Evolutionary conservation across 2,888 invertebrate genomes (phyloP), one percentile per base, ranked within the genome.

Genomic region (Campoletis raptor): DNA sequence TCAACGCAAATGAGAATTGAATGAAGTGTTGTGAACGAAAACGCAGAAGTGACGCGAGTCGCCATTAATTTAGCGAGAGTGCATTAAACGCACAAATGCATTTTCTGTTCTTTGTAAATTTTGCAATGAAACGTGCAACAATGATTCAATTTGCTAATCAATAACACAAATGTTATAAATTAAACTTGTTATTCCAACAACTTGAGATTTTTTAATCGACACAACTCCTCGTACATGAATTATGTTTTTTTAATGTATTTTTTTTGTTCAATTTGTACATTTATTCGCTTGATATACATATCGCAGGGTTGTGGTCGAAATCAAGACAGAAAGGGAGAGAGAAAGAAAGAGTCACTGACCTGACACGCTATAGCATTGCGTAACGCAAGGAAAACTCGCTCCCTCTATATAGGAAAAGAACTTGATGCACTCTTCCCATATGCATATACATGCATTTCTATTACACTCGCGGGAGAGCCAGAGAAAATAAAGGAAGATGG

Each of bases 361-460:
- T 67, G 82, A 69, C 70, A 79, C 85, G 73, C 52, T 61, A 81
- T 61, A 85, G 54, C 69, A 45, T 85, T 85, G 85, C 85, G 82
- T 79, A 85, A 85, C 64, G 70, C 85, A 57, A 72, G 61, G 45
- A 70, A 69, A 70, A 70, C 42, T 40, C 40, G 21, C 57, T n/a
- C 42, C 36, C 42, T 15, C 9, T 36, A 1, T 15, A 36, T 8
- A 36, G 30, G 12, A 72, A 81, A 61, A 45, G 12, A 73, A 52
- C 48, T 64, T 6, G 18, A 66, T 42, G 30, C 15, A 66, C 76
- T 45, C 48, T 48, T 77, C 48, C 30, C n/a, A 52, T 40, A 79
- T 67, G 24, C 30, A 81, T 64, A 64, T 70, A 45, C 61, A 76
- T 66, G 69, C 81, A 81, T 81, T 81, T 77, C 54, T 66, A 54